phyloP scores from a whole-genome alignment of 2,888 invertebrate genomes.

The Lypha dubia region DNA sequence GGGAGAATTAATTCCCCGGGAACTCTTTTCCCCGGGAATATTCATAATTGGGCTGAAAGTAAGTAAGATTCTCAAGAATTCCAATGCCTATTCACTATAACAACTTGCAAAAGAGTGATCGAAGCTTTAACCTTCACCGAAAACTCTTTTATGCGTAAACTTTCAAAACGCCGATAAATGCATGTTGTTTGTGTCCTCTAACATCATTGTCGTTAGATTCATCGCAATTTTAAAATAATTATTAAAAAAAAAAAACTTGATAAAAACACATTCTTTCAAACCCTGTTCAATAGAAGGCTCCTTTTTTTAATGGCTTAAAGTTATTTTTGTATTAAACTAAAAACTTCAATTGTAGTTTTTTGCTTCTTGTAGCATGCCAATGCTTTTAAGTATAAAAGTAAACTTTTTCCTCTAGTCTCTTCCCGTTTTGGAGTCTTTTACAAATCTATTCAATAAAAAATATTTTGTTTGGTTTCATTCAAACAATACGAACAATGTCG shows the following conservation, averaged over 20 bases:
- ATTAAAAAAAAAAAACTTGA: background rate
- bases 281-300: background rate
- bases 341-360: constrained; percentile 7
- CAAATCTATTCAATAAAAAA: background rate
- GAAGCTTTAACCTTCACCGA: no score
- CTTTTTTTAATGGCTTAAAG: background rate
- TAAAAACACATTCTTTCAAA: background rate
- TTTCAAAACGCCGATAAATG: no score
- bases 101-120: no score
- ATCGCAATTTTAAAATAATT: background rate
- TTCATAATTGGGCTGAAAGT: no score
- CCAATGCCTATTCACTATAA: no score
- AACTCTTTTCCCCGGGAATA: no score
- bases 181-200: no score
- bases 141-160: no score
- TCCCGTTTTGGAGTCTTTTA: background rate
- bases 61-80: no score
- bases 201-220: no score
- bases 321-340: constrained; percentile 21
- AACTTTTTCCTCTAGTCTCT: constrained; percentile 16
- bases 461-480: background rate
- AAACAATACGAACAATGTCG: constrained; percentile 8
- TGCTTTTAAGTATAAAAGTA: constrained; percentile 20
- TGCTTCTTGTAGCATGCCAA: constrained; percentile 12
- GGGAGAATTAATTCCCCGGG: no score